Conservation (phyloP, 1,140 invertebrate genomes). For the Drosophila chauvacae region DNA sequence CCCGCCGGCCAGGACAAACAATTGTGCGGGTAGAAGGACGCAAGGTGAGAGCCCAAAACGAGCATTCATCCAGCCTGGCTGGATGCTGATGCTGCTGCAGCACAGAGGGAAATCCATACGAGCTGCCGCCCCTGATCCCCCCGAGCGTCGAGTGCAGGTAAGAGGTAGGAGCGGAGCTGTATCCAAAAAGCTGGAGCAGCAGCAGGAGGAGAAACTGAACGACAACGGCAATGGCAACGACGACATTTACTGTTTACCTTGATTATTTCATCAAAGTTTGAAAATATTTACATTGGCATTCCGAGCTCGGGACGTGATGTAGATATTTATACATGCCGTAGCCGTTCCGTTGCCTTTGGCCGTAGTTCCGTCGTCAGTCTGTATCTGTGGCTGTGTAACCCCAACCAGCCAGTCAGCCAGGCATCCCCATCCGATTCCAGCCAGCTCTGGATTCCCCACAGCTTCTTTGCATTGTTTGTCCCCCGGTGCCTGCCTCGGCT, state of each 20-base stretch:
- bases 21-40: slow-evolving; percentile 13
- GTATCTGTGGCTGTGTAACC: slow-evolving; percentile 33
- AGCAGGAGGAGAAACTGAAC: slow-evolving; percentile 5
- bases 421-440: neutral
- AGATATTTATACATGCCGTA: slow-evolving; percentile 78
- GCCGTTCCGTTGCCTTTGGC: slow-evolving; percentile 24
- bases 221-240: slow-evolving; percentile 50
- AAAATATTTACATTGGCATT: slow-evolving; percentile 83
- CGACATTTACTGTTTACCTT: slow-evolving; percentile 82
- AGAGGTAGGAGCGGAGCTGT: neutral
- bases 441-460: slow-evolving; percentile 27
- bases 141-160: neutral
- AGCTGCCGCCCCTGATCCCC: slow-evolving; percentile 20
- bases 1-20: slow-evolving; percentile 44
- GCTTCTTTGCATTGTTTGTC: slow-evolving; percentile 46
- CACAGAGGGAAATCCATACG: slow-evolving; percentile 45
- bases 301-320: slow-evolving; percentile 80
- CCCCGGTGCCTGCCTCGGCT: slow-evolving; percentile 6
- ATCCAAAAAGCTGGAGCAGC: slow-evolving; percentile 24
- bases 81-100: slow-evolving; percentile 21
- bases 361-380: slow-evolving; percentile 27
- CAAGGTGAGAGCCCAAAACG: slow-evolving; percentile 29
- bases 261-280: slow-evolving; percentile 83
- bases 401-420: slow-evolving; percentile 11
- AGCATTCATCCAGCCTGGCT: slow-evolving; percentile 35